Base-by-base conservation (phyloP, 2,113 vertebrate species). In the Rhabdornis inornatus region DNA sequence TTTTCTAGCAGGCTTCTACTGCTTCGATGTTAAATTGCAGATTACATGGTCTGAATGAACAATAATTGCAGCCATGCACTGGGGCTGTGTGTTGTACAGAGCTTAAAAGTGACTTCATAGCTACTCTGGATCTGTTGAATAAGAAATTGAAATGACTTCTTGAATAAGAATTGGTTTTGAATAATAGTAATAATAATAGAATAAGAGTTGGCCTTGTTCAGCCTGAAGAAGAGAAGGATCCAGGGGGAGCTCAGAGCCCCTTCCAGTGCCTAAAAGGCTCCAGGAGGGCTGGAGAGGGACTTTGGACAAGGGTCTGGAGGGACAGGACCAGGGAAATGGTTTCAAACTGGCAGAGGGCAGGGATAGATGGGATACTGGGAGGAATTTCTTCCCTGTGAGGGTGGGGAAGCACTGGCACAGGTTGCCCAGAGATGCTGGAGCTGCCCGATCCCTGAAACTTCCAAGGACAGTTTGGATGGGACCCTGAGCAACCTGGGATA, bases 41-140 rank as follows among this genome's bases (percentile, higher is more conserved):
- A 71, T 81, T 84, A 70, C 28, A 57, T 45, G 78, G 88, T 96
- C 94, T 96, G 88, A 92, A 89, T 79, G 89, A 95, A 79, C 57
- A 13, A 59, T 82, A 91, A 94, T 82, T 83, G 45, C 56, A 94
- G 87, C 83, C 92, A 89, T 21, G 31, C 74, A n/a, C 27, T 9
- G 47, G 42, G 83, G 65, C 7, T n/a, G 33, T 1, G 2, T 13
- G 42, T 28, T 66, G 50, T 22, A 37, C 40, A 40, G 49, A 44
- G 27, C 47, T 83, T 74, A 47, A 49, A 97, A 94, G 63, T 64
- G 68, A 56, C 47, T 95, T 70, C 10, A 18, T 3, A 57, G 28
- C 60, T 77, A 6, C 11, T 52, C 15, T 68, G 70, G 25, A 68
- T 60, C 40, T 56, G n/a, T 61, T 69, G 24, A 86, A 59, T n/a